Evolutionary conservation across 2,888 invertebrate genomes (phyloP), one percentile per base, ranked within the genome.

Genomic region (Nemoura dubitans): DNA sequence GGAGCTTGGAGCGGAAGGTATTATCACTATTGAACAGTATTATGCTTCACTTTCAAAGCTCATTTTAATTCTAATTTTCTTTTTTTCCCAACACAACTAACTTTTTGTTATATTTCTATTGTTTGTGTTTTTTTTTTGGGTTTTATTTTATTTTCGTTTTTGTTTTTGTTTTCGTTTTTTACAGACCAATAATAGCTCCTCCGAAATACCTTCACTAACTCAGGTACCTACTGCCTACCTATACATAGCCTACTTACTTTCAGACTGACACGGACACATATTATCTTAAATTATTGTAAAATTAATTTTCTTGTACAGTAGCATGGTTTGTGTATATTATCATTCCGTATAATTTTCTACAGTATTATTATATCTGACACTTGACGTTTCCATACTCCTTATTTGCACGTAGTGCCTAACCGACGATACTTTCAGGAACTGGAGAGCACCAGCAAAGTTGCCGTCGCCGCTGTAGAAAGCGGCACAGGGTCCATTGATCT

Each of bases 391-490:
- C n/a, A n/a, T n/a, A n/a, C n/a, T n/a, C n/a, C n/a, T n/a, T n/a
- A n/a, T n/a, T n/a, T n/a, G n/a, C n/a, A n/a, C n/a, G n/a, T n/a
- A n/a, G n/a, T n/a, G n/a, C n/a, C n/a, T n/a, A n/a, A n/a, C n/a
- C n/a, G n/a, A n/a, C n/a, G n/a, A n/a, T 87, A 84, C 87, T 86
- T 76, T 78, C 88, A 93, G 93, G 93, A 93, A 89, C 88, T 93
- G 86, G 92, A 93, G 85, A 92, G 90, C 86, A 92, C 93, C 83
- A 92, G 92, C 85, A 91, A 92, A 87, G 90, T 92, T 36, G 92
- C 93, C 25, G 91, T 93, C 89, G 92, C 92, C 85, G 92, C 93
- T 7, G 91, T 93, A 27, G 92, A 93, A 89, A 92, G 92, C 82
- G 92, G 92, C 36, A 91, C 92, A 7, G 91, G 91, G 6, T 92